These are phyloP conservation scores for Formica aserva DNA, from an alignment of 2,888 invertebrate species.

Conservation along the genomic window DNA sequence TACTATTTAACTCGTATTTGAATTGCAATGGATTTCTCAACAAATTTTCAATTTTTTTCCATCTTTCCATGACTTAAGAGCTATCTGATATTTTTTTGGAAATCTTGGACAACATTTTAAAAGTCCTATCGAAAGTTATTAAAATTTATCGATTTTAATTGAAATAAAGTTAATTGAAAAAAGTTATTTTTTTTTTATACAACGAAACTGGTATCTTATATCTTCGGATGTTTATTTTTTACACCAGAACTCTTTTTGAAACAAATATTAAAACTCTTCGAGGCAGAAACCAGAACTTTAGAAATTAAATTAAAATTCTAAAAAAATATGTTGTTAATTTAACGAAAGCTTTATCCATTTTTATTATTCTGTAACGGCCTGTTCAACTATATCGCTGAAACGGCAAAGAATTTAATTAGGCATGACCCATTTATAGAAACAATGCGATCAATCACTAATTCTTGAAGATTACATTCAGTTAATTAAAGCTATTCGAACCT, in stretches of 20 bases:
- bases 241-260: not conserved
- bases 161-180: not conserved
- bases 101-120: not conserved
- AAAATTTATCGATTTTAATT: not conserved
- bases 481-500: slow-evolving; percentile 47
- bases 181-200: not conserved
- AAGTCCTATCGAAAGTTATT: not conserved
- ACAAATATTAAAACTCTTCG: not conserved
- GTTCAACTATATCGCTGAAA: not conserved
- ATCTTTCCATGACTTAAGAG: not conserved
- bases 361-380: not conserved
- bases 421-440: not conserved
- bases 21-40: not conserved
- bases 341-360: not conserved
- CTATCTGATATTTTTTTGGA: not conserved
- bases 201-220: not conserved
- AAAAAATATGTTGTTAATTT: not conserved
- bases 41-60: not conserved
- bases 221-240: not conserved
- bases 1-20: not conserved
- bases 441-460: slow-evolving; percentile 31
- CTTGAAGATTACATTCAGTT: slow-evolving; percentile 37
- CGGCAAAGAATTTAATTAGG: slow-evolving; percentile 47
- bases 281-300: not conserved
- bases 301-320: not conserved